Evolutionary conservation across 2,797 vertebrate genomes (phyloP).

Genomic region (Microctenopoma steveboyesi): DNA sequence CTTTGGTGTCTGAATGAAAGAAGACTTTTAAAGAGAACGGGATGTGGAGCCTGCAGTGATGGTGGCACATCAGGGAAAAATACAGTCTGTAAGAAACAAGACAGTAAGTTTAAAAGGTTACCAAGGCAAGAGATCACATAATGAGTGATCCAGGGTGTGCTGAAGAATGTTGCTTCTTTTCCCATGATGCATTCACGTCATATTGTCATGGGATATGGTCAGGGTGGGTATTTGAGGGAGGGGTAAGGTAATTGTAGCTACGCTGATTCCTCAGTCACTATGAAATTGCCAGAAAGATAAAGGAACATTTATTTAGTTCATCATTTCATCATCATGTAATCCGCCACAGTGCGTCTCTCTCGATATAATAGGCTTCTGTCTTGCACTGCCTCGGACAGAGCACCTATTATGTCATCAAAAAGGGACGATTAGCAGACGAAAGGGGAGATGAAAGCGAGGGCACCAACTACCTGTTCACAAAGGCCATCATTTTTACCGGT

Average conservation of each 20-base stretch:
- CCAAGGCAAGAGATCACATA: conserved; percentile 7
- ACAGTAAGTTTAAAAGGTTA: conserved; percentile 21
- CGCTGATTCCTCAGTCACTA: conserved; percentile 23
- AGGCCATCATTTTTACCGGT: conserved; percentile 75
- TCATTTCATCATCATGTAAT: conserved; percentile 59
- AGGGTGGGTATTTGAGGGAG: conserved; percentile 15
- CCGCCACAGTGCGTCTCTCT: conserved; percentile 41
- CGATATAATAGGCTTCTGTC: conserved; percentile 57
- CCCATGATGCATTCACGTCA: neutral
- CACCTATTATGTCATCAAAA: conserved; percentile 83
- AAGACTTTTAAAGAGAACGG: conserved; percentile 35
- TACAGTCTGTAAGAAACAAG: conserved; percentile 44
- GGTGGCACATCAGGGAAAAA: conserved; percentile 45
- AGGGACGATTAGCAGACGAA: conserved; percentile 74
- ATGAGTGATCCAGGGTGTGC: neutral
- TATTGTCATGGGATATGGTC: neutral
- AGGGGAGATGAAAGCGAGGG: conserved; percentile 70
- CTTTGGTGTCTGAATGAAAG: conserved; percentile 38
- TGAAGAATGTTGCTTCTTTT: conserved; percentile 12
- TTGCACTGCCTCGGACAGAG: conserved; percentile 59
- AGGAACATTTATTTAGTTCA: conserved; percentile 60
- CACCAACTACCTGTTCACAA: conserved; percentile 80
- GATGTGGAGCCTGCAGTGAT: conserved; percentile 33
- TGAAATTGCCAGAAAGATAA: conserved; percentile 53
- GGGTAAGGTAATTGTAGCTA: conserved; percentile 9